Conservation (phyloP, 2,113 vertebrate species). For the Mohoua ochrocephala region DNA sequence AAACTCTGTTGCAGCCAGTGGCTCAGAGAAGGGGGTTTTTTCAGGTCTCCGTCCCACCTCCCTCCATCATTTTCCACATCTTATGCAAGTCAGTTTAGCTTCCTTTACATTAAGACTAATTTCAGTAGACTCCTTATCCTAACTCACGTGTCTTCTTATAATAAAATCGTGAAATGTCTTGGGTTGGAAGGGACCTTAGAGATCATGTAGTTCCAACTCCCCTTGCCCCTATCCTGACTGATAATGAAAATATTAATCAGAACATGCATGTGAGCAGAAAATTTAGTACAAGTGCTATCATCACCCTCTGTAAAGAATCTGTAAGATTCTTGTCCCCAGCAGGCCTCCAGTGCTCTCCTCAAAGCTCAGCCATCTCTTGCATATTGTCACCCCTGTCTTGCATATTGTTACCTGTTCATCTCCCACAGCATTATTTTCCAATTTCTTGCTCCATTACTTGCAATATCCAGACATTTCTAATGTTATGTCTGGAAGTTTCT, state of each 20-base stretch:
- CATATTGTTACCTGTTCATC: neutral
- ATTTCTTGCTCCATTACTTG: neutral
- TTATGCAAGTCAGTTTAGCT: neutral
- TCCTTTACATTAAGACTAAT: neutral
- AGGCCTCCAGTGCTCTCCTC: neutral
- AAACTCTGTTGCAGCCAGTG: neutral
- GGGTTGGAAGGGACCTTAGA: neutral
- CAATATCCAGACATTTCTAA: neutral
- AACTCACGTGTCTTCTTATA: neutral
- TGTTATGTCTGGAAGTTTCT: neutral
- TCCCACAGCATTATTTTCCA: neutral
- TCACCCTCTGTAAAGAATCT: neutral
- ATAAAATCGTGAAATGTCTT: neutral
- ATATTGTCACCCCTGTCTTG: neutral
- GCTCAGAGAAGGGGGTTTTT: neutral
- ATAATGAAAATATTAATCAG: neutral
- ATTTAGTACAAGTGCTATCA: neutral
- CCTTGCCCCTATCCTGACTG: neutral
- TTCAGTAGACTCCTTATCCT: neutral
- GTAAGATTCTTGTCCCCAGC: neutral
- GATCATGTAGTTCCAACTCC: neutral
- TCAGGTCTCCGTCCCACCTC: neutral
- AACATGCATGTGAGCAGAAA: neutral
- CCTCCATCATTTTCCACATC: fast-evolving
- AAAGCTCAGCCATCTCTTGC: neutral